Conservation (phyloP, 2,113 vertebrate genomes). For the Pundamilia nyererei region DNA sequence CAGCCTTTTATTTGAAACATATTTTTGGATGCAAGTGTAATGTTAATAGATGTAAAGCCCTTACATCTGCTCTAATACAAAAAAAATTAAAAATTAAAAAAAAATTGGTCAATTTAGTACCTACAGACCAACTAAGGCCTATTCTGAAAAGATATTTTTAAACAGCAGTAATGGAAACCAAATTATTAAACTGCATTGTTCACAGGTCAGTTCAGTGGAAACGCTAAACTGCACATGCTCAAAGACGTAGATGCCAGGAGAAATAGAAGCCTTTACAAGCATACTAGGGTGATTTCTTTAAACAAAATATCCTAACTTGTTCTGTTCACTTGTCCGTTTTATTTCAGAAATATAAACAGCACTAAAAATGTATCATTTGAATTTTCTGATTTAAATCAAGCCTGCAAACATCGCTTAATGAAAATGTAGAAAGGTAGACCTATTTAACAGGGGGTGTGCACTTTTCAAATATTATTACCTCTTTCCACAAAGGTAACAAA, state of each 20-base stretch:
- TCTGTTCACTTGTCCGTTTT: not conserved
- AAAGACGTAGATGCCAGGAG: not conserved
- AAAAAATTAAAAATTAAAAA: not conserved
- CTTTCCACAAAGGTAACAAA: not conserved
- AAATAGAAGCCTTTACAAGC: not conserved
- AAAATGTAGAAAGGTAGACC: not conserved
- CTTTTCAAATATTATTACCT: not conserved
- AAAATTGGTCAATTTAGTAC: not conserved
- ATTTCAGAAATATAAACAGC: not conserved
- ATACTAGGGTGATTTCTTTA: not conserved
- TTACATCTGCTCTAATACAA: not conserved
- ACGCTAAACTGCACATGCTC: not conserved
- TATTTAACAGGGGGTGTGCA: not conserved
- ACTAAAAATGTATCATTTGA: not conserved
- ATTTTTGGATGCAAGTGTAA: not conserved
- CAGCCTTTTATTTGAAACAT: not conserved
- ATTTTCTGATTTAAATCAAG: not conserved
- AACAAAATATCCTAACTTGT: not conserved
- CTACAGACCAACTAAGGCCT: not conserved
- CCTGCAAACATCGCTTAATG: not conserved
- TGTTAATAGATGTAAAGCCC: not conserved
- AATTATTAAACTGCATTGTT: not conserved
- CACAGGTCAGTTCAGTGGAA: not conserved
- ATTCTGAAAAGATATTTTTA: no score
- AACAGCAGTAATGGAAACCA: not conserved